phyloP scores from a whole-genome alignment of 2,113 vertebrate species.

The Microcebus griseorufus region DNA sequence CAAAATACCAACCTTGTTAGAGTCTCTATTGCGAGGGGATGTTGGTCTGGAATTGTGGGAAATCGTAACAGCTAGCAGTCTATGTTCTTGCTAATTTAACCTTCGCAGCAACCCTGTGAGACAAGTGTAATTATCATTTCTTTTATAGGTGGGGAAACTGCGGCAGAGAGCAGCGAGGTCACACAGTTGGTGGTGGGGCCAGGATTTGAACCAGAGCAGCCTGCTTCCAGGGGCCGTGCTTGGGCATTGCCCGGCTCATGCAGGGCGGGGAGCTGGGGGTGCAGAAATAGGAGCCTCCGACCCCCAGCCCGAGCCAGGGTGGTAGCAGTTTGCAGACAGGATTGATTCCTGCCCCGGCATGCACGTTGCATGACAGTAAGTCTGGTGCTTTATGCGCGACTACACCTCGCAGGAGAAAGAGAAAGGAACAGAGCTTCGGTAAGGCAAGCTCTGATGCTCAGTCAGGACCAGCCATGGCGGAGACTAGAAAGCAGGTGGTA shows the following conservation, averaged over 20 bases:
- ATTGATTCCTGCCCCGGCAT: background rate
- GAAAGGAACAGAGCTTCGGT: background rate
- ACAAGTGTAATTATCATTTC: background rate
- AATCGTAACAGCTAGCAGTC: background rate
- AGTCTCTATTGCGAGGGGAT: background rate
- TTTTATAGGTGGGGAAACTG: background rate
- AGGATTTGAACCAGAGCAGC: background rate
- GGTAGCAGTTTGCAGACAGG: background rate
- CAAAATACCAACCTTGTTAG: background rate
- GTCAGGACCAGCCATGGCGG: background rate
- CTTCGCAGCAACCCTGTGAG: background rate
- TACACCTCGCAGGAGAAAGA: background rate
- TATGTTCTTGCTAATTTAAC: background rate
- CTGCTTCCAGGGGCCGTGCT: background rate
- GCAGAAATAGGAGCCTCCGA: background rate
- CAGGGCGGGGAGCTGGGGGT: fast-evolving
- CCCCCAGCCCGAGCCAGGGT: background rate
- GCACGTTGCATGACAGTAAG: background rate
- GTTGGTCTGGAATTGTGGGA: background rate
- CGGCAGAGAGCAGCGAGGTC: background rate
- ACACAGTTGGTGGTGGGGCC: background rate
- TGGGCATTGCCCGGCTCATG: fast-evolving
- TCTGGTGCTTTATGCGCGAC: background rate
- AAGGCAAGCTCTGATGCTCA: background rate
- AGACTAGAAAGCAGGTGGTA: background rate